phyloP scores from a whole-genome alignment of 2,888 invertebrate genomes.

The Netelia melanura region DNA sequence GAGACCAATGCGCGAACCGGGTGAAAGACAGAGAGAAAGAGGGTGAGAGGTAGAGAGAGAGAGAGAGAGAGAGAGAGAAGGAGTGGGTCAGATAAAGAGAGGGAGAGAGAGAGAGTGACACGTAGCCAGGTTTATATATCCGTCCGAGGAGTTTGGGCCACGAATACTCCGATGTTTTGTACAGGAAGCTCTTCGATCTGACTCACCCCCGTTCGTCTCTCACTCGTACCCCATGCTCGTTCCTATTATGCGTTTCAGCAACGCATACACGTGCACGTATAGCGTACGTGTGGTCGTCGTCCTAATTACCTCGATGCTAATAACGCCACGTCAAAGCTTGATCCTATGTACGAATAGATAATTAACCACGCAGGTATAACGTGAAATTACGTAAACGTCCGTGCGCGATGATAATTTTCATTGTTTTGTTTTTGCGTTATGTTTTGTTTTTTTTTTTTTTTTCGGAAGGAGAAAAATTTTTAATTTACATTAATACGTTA shows the following conservation, averaged over 20 bases:
- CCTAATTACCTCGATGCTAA: conserved; percentile 40
- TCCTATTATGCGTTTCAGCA: conserved; percentile 34
- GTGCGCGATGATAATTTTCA: neutral
- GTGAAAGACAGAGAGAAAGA: conserved; percentile 13
- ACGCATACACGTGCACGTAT: conserved; percentile 3
- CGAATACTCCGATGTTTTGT: conserved; percentile 7
- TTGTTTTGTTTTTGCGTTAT: neutral
- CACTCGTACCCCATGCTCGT: conserved; percentile 15
- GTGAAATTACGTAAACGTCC: neutral
- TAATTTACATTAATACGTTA: too few relatives aligned
- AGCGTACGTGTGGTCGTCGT: neutral
- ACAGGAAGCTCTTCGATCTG: conserved; percentile 34
- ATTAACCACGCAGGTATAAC: neutral
- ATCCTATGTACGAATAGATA: neutral
- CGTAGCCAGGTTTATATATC: conserved; percentile 56
- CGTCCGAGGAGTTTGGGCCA: conserved; percentile 61
- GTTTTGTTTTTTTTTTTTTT: too few relatives aligned
- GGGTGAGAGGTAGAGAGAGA: neutral
- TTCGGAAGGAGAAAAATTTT: too few relatives aligned
- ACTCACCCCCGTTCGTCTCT: conserved; percentile 13
- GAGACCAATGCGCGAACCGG: conserved; percentile 42
- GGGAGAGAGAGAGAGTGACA: neutral
- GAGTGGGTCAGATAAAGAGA: neutral
- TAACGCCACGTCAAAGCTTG: conserved; percentile 2
- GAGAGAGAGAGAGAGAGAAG: neutral